phyloP scores from a whole-genome alignment of 2,797 vertebrate species.

The Euthynnus affinis region DNA sequence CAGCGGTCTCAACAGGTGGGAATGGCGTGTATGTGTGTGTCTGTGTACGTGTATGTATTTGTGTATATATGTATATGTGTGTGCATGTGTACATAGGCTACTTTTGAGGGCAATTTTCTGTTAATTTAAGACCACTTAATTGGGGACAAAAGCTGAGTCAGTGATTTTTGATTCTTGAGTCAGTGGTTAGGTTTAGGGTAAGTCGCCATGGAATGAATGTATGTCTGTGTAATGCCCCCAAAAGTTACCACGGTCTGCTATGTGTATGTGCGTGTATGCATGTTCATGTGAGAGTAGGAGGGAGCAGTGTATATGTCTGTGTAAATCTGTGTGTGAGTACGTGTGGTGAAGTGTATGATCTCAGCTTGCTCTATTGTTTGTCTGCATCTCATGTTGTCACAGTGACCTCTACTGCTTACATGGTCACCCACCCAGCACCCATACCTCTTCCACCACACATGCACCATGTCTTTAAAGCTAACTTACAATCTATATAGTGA shows the following conservation, averaged over 20 bases:
- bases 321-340: conserved; percentile 22
- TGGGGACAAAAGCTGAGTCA: too few relatives aligned
- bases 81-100: too few relatives aligned
- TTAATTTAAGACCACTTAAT: too few relatives aligned
- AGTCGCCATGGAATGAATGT: too few relatives aligned
- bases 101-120: too few relatives aligned
- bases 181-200: too few relatives aligned
- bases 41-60: not conserved
- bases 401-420: conserved; percentile 80
- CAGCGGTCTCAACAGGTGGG: conserved; percentile 35
- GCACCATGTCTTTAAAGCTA: not conserved
- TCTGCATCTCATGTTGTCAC: conserved; percentile 73
- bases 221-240: too few relatives aligned
- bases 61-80: too few relatives aligned
- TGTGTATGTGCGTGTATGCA: conserved; percentile 28
- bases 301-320: conserved; percentile 13
- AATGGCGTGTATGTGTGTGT: conserved; percentile 18
- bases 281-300: not conserved
- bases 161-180: too few relatives aligned
- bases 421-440: conserved; percentile 30
- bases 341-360: conserved; percentile 26
- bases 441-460: conserved; percentile 4
- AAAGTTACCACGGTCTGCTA: not conserved
- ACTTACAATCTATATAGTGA: not conserved
- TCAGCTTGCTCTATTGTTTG: conserved; percentile 40